Conservation (phyloP, 2,797 vertebrate genomes). For the Lacerta agilis region DNA sequence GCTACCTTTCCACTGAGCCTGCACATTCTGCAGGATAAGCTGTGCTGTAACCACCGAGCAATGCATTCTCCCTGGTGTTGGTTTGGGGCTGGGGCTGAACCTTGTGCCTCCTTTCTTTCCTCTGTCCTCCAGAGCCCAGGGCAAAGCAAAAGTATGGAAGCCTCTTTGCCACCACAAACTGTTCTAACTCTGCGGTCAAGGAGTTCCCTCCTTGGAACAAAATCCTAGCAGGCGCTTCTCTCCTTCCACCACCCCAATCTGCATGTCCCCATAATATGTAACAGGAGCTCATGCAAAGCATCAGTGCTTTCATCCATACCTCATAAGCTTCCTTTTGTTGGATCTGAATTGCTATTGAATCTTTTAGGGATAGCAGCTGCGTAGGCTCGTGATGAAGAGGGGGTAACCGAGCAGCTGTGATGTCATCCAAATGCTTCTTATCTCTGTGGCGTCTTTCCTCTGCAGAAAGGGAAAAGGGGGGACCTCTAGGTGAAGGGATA, state of each 20-base stretch:
- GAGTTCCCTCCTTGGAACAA: neutral
- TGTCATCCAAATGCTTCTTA: conserved; percentile 90
- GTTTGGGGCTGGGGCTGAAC: too few relatives aligned
- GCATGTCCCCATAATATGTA: too few relatives aligned
- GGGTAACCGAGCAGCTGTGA: conserved; percentile 89
- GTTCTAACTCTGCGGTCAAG: neutral
- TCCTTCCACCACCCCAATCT: too few relatives aligned
- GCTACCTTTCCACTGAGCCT: too few relatives aligned
- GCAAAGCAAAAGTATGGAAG: neutral
- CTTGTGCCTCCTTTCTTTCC: neutral
- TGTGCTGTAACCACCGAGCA: too few relatives aligned
- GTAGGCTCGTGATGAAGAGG: conserved; percentile 85
- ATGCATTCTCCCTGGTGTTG: too few relatives aligned
- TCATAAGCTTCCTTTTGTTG: conserved; percentile 87
- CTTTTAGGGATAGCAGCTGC: conserved; percentile 86
- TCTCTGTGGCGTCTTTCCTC: conserved; percentile 82
- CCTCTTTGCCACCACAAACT: neutral
- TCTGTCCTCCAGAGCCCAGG: neutral
- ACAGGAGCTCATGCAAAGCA: neutral
- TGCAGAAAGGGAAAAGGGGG: conserved; percentile 69
- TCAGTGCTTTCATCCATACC: conserved; percentile 68
- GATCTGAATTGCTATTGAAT: conserved; percentile 85
- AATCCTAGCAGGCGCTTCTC: too few relatives aligned
- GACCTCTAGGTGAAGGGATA: conserved; percentile 67
- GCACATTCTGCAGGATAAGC: too few relatives aligned